These are phyloP conservation scores for Drosophila sturtevanti DNA, from an alignment of 1,140 invertebrate species.

Conservation along the genomic window DNA sequence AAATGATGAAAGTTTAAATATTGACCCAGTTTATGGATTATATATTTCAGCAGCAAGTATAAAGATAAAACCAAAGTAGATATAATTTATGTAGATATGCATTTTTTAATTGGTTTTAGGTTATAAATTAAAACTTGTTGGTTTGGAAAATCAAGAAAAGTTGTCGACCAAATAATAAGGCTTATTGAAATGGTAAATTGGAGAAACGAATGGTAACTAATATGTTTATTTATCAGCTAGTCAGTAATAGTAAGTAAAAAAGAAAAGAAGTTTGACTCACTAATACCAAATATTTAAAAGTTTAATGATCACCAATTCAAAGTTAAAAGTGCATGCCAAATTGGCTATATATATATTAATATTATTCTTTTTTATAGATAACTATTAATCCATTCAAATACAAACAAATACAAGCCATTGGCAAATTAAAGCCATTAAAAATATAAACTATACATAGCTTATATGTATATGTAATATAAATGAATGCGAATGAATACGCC, in stretches of 20 bases:
- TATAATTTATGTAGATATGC: no score
- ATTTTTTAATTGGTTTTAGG: no score
- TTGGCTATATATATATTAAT: slow-evolving; percentile 24
- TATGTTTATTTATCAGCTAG: not conserved
- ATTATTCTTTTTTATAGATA: not conserved
- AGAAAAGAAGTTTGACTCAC: no score
- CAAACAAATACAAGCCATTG: slow-evolving; percentile 18
- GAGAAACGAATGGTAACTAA: not conserved
- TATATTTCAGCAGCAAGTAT: not conserved
- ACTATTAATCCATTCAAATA: slow-evolving; percentile 7
- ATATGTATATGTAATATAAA: not conserved
- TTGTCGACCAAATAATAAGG: no score
- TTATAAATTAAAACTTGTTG: no score
- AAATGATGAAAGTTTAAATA: not conserved
- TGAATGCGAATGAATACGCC: no score
- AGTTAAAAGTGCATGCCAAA: slow-evolving; percentile 4
- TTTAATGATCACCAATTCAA: slow-evolving; percentile 4
- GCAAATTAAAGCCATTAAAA: slow-evolving; percentile 35
- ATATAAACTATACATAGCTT: slow-evolving; percentile 10
- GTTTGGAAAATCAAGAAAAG: no score
- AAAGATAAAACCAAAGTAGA: not conserved
- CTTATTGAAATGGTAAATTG: no score
- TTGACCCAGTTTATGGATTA: not conserved
- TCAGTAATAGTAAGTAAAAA: no score
- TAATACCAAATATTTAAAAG: slow-evolving; percentile 1